A percentile compares a stretch with the other conserved stretches of the same genome.
phyloP scores from a whole-genome alignment of 1,140 invertebrate species.

The Drosophila parvula region DNA sequence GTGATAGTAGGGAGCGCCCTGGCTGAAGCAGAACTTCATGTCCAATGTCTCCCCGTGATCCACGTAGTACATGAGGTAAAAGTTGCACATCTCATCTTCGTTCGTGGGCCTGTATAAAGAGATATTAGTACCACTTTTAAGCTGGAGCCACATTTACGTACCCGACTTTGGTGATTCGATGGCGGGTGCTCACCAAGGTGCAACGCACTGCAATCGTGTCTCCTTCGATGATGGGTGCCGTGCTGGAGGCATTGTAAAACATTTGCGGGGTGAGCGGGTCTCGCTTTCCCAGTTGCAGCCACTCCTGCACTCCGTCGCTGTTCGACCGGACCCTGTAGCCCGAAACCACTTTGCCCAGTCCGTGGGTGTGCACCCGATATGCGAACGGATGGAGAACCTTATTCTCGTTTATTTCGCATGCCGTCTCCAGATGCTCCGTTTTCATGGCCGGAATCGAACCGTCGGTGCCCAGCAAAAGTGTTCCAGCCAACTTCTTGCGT shows the following conservation, averaged over 20 bases:
- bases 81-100: slow-evolving; percentile 99
- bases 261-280: slow-evolving; percentile 97
- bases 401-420: slow-evolving; percentile 91
- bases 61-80: slow-evolving; percentile 99
- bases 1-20: slow-evolving; percentile 92
- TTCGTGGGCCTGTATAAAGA: slow-evolving; percentile 89
- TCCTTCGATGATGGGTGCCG: slow-evolving; percentile 86
- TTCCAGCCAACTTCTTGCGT: slow-evolving; percentile 92
- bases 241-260: slow-evolving; percentile 95
- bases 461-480: slow-evolving; percentile 92
- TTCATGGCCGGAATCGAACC: slow-evolving; percentile 90
- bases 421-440: slow-evolving; percentile 94
- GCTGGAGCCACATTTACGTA: slow-evolving; percentile 73
- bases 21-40: slow-evolving; percentile 94
- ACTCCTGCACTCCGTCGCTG: slow-evolving; percentile 87
- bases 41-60: slow-evolving; percentile 91
- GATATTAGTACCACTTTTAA: background rate
- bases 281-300: slow-evolving; percentile 94
- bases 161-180: slow-evolving; percentile 90
- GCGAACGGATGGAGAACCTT: slow-evolving; percentile 97
- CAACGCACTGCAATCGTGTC: slow-evolving; percentile 95
- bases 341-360: slow-evolving; percentile 92
- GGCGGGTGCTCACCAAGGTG: slow-evolving; percentile 92
- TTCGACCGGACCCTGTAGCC: slow-evolving; percentile 91
- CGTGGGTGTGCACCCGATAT: slow-evolving; percentile 97